phyloP scores from a whole-genome alignment of 2,888 invertebrate genomes.

The Caenorhabditis becei region DNA sequence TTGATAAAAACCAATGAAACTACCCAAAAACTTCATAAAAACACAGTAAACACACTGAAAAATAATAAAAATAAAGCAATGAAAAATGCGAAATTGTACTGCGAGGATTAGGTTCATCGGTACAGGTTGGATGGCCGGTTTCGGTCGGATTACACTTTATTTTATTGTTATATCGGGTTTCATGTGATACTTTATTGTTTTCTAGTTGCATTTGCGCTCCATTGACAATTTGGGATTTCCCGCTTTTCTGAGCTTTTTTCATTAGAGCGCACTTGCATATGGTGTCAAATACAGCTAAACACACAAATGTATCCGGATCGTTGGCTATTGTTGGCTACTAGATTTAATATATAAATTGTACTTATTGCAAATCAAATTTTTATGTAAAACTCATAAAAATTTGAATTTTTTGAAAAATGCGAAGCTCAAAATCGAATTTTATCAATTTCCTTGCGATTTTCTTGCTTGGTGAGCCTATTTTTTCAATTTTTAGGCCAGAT shows the following conservation, averaged over 20 bases:
- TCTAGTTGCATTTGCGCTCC: background rate
- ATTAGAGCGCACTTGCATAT: background rate
- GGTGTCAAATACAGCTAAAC: conserved; percentile 18
- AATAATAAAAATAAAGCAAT: background rate
- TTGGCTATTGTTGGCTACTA: too few species aligned
- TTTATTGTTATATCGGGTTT: too few species aligned
- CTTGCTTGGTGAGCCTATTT: background rate
- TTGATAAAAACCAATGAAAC: too few species aligned
- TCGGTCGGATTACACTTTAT: background rate
- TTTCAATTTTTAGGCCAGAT: too few species aligned
- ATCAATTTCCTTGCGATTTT: conserved; percentile 14
- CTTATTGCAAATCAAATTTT: too few species aligned
- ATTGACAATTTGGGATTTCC: background rate
- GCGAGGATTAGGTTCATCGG: background rate
- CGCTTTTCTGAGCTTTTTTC: background rate
- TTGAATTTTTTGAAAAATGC: conserved; percentile 16
- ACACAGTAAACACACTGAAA: background rate
- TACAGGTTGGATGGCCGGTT: background rate
- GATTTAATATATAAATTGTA: too few species aligned
- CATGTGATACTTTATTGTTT: background rate
- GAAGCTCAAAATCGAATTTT: background rate
- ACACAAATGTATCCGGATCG: conserved; percentile 25
- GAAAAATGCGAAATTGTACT: background rate
- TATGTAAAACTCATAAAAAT: too few species aligned
- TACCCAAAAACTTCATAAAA: too few species aligned